Evolutionary conservation across 2,797 vertebrate genomes (phyloP).

Genomic region (Scarus forsteni): DNA sequence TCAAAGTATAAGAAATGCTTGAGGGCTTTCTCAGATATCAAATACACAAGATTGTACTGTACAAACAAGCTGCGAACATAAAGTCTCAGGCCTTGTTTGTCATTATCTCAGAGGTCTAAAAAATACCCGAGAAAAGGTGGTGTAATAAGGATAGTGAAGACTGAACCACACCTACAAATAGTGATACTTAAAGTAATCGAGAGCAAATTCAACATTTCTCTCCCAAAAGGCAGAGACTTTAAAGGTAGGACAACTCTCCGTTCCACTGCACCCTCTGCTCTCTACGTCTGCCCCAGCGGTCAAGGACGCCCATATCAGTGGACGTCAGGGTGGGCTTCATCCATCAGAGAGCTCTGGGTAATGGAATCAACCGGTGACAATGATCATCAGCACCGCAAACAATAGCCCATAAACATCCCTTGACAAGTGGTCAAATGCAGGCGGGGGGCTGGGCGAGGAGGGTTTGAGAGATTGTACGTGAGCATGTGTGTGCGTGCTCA

Average conservation of each 20-base stretch:
- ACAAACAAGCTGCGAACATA: too few species aligned
- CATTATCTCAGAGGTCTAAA: too few species aligned
- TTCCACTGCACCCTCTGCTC: constrained; percentile 34
- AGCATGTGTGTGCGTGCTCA: constrained; percentile 12
- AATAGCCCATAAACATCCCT: constrained; percentile 87
- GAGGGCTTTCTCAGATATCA: too few species aligned
- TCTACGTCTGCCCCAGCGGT: constrained; percentile 72
- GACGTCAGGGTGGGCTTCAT: constrained; percentile 79
- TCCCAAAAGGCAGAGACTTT: constrained; percentile 1
- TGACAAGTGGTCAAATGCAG: constrained; percentile 80
- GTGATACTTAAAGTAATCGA: too few species aligned
- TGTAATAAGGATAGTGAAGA: too few species aligned
- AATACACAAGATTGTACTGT: too few species aligned
- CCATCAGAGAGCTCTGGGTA: constrained; percentile 83
- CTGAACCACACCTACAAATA: too few species aligned
- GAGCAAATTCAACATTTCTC: not conserved
- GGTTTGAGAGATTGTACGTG: constrained; percentile 41
- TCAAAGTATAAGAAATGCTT: too few species aligned
- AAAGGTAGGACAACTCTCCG: constrained; percentile 26
- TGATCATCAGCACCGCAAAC: constrained; percentile 87
- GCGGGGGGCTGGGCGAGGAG: constrained; percentile 44
- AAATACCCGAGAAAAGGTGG: too few species aligned
- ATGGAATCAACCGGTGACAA: constrained; percentile 86
- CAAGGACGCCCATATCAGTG: constrained; percentile 86
- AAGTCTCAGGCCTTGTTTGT: too few species aligned